A percentile compares a stretch with the other conserved stretches of the same genome.
These are phyloP conservation scores for Microhierax caerulescens DNA, from an alignment of 2,797 vertebrate species.

Conservation along the genomic window DNA sequence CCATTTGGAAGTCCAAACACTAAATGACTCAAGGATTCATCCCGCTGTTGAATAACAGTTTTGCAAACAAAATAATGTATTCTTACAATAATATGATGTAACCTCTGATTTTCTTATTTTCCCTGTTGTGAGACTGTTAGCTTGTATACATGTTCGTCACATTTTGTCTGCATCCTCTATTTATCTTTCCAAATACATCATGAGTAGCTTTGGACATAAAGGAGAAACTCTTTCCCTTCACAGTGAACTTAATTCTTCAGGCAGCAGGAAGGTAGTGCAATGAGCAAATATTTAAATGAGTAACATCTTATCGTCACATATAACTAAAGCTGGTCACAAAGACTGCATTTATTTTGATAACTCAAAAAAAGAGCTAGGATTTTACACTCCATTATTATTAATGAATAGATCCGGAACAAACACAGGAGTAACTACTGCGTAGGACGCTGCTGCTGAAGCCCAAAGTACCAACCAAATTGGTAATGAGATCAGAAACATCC, in stretches of 20 bases:
- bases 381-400: constrained; percentile 10
- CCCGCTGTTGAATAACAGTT: constrained; percentile 38
- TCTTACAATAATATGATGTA: constrained; percentile 20
- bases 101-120: neutral
- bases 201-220: neutral
- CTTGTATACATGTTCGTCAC: neutral
- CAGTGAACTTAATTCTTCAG: neutral
- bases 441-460: neutral
- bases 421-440: neutral
- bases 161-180: neutral
- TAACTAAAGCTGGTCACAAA: neutral
- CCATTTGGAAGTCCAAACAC: constrained; percentile 12
- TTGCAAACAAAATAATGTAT: constrained; percentile 47
- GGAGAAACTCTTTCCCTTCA: neutral
- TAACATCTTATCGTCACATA: neutral
- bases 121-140: neutral
- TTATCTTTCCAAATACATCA: neutral
- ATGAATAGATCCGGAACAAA: neutral
- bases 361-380: neutral
- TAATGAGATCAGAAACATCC: constrained; percentile 19
- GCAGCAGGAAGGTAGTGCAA: neutral
- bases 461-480: neutral
- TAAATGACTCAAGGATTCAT: constrained; percentile 51
- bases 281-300: neutral
- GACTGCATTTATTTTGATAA: neutral